phyloP scores from a whole-genome alignment of 2,113 vertebrate species.

The Crypturellus undulatus region DNA sequence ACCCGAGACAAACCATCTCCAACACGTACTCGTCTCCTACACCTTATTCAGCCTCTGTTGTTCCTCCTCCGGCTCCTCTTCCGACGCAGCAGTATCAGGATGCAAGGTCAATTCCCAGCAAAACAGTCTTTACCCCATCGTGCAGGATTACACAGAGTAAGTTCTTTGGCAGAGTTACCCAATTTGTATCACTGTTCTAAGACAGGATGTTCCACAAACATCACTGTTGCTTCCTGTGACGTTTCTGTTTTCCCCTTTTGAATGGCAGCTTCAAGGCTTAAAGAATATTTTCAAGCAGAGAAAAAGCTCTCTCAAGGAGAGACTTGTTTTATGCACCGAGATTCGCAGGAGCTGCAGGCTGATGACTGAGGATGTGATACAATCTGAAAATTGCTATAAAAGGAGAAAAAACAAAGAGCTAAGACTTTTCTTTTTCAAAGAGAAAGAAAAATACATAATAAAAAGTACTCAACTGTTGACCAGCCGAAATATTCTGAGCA shows the following conservation, averaged over 20 bases:
- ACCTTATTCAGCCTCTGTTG: fast-evolving
- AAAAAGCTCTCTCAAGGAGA: background rate
- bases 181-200: background rate
- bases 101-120: fast-evolving
- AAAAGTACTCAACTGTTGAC: background rate
- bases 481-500: background rate
- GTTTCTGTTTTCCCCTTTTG: background rate
- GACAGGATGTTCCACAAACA: background rate
- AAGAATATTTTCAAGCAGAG: background rate
- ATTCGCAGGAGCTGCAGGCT: background rate
- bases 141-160: background rate
- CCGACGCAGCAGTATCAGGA: background rate
- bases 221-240: background rate
- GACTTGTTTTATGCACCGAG: background rate
- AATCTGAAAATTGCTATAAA: background rate
- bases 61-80: background rate
- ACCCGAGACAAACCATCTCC: background rate
- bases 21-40: fast-evolving
- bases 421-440: background rate
- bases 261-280: background rate
- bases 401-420: background rate
- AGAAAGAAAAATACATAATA: background rate
- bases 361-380: background rate
- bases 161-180: background rate
- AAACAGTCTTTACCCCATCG: background rate